phyloP scores from a whole-genome alignment of 2,888 invertebrate genomes.

The Euzophera pinguis region DNA sequence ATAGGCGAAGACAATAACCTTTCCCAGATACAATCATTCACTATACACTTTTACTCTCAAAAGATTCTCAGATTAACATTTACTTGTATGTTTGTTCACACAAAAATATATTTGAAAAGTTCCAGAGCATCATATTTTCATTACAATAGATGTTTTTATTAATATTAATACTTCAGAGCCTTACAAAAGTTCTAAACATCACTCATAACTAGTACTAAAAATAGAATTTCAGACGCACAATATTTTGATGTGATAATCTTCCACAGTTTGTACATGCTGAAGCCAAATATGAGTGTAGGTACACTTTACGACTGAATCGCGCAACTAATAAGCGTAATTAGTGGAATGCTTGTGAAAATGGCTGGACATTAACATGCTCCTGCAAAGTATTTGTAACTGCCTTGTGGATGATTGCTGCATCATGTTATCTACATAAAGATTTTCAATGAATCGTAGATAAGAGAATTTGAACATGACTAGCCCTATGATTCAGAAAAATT shows the following conservation, averaged over 20 bases:
- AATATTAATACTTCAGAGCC: neutral
- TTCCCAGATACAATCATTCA: neutral
- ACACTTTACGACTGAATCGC: constrained; percentile 42
- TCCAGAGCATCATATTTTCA: neutral
- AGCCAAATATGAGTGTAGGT: constrained; percentile 24
- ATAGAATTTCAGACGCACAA: constrained; percentile 38
- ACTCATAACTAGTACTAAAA: constrained; percentile 15
- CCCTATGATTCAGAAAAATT: neutral
- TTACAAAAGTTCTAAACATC: neutral
- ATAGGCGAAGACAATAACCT: constrained; percentile 15
- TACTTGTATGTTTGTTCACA: neutral
- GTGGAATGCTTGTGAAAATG: constrained; percentile 44
- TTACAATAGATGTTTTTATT: neutral
- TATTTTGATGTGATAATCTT: constrained; percentile 55
- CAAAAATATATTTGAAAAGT: neutral
- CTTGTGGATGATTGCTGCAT: constrained; percentile 17
- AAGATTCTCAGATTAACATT: neutral
- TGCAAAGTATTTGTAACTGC: constrained; percentile 36
- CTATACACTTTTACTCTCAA: neutral
- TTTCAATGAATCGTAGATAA: neutral
- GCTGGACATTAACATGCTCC: constrained; percentile 51
- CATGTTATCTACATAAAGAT: neutral
- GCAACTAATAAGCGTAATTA: constrained; percentile 57
- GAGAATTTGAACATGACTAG: neutral
- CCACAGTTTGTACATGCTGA: constrained; percentile 62